A percentile compares a stretch with the other conserved stretches of the same genome.
Evolutionary conservation across 2,797 vertebrate species (phyloP).

Genomic region (Petrocephalus sullivani): DNA sequence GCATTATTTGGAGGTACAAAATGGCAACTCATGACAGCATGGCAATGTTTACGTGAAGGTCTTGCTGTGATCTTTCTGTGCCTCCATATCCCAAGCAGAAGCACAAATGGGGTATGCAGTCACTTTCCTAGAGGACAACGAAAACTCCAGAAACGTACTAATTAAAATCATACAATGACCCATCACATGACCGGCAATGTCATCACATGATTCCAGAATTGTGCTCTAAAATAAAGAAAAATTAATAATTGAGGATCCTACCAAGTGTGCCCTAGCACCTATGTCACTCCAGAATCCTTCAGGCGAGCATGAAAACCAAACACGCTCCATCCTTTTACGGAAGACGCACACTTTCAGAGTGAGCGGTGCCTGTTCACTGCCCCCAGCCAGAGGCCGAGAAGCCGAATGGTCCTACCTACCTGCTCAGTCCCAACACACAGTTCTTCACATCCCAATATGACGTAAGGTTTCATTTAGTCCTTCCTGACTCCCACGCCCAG

Average conservation of each 20-base stretch:
- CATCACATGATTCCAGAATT: background rate
- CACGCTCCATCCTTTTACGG: slow-evolving; percentile 36
- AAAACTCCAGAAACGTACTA: slow-evolving; percentile 22
- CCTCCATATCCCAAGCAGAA: slow-evolving; percentile 27
- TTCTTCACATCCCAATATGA: slow-evolving; percentile 58
- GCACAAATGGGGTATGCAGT: slow-evolving; percentile 27
- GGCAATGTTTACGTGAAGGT: slow-evolving; percentile 54
- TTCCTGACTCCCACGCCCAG: slow-evolving; percentile 22
- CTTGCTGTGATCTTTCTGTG: background rate
- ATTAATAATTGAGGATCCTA: background rate
- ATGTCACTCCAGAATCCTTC: slow-evolving; percentile 39
- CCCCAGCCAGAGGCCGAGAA: slow-evolving; percentile 36
- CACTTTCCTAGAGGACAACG: slow-evolving; percentile 46
- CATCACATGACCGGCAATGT: background rate
- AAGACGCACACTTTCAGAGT: slow-evolving; percentile 31
- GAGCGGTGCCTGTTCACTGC: slow-evolving; percentile 38
- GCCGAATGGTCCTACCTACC: slow-evolving; percentile 63
- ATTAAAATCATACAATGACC: background rate
- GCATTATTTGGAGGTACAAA: slow-evolving; percentile 43
- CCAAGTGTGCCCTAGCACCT: background rate
- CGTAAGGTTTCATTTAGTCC: slow-evolving; percentile 47
- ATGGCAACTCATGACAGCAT: slow-evolving; percentile 52
- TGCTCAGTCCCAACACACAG: slow-evolving; percentile 73
- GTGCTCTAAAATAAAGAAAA: background rate
- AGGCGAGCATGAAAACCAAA: slow-evolving; percentile 39